These are phyloP conservation scores for Callyntrura guangdongensis DNA, from an alignment of 2,888 invertebrate species.

Conservation along the genomic window DNA sequence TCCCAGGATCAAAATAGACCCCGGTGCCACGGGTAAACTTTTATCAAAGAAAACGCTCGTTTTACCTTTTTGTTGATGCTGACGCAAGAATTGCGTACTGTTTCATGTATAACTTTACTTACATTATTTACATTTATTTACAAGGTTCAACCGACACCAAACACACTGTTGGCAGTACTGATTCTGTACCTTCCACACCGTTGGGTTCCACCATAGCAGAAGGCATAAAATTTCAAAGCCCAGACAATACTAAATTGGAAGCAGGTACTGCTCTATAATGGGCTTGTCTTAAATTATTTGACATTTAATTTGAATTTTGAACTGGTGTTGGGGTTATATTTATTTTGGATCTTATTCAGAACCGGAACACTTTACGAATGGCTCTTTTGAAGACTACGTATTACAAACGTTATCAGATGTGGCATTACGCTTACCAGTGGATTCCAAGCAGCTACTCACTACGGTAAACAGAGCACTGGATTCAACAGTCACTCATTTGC, in stretches of 20 bases:
- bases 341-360: constrained; percentile 63
- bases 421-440: constrained; percentile 90
- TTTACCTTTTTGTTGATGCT: not conserved
- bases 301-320: no score
- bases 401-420: constrained; percentile 90
- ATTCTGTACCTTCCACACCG: constrained; percentile 59
- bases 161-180: constrained; percentile 21
- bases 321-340: not conserved
- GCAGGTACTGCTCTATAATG: constrained; percentile 15
- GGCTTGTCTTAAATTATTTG: not conserved
- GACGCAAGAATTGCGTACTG: no score
- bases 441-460: constrained; percentile 89
- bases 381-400: constrained; percentile 89
- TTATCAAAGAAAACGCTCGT: no score
- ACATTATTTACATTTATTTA: no score
- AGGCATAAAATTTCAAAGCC: constrained; percentile 59
- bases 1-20: constrained; percentile 59
- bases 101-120: no score
- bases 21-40: constrained; percentile 28
- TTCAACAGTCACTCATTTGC: constrained; percentile 88
- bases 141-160: constrained; percentile 50
- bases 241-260: constrained; percentile 68
- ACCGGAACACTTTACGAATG: constrained; percentile 81
- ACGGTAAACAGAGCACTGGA: constrained; percentile 87
- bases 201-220: constrained; percentile 11